Percentiles rank a stretch among this genome's conserved stretches.
phyloP scores from a whole-genome alignment of 2,797 vertebrate species.

The Neopelma chrysocephalum region DNA sequence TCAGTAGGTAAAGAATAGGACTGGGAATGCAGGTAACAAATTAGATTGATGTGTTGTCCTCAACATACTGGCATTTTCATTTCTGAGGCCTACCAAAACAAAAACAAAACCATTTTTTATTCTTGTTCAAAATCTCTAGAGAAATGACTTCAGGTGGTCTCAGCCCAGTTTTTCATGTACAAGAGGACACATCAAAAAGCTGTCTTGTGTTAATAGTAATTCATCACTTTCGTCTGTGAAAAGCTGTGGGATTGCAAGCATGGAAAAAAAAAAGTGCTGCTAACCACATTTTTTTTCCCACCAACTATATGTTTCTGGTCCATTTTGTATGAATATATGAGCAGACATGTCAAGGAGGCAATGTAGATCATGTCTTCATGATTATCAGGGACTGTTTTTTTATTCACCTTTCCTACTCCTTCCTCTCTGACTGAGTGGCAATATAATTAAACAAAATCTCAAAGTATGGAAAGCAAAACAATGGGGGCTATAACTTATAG shows the following conservation, averaged over 20 bases:
- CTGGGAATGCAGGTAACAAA: constrained; percentile 68
- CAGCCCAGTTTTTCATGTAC: constrained; percentile 69
- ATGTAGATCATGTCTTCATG: constrained; percentile 6
- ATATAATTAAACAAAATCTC: neutral
- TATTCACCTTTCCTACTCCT: neutral
- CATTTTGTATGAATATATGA: constrained; percentile 12
- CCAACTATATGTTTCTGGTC: neutral
- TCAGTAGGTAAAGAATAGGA: constrained; percentile 51
- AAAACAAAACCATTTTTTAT: constrained; percentile 84
- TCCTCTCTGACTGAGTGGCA: neutral
- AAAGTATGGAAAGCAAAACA: neutral
- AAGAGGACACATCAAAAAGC: constrained; percentile 73
- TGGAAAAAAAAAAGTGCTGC: neutral
- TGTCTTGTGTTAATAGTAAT: constrained; percentile 73
- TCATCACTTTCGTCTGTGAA: constrained; percentile 73
- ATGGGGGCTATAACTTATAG: neutral
- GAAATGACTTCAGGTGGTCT: constrained; percentile 79
- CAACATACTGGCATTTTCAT: constrained; percentile 78
- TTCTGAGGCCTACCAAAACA: constrained; percentile 74
- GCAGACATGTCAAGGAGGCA: neutral
- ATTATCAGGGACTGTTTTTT: constrained; percentile 3
- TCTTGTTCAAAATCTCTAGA: constrained; percentile 73
- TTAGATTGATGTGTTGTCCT: constrained; percentile 82
- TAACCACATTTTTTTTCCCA: neutral
- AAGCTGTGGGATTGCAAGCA: constrained; percentile 60